phyloP scores from a whole-genome alignment of 2,888 invertebrate species.

The Calliopum simillimum region DNA sequence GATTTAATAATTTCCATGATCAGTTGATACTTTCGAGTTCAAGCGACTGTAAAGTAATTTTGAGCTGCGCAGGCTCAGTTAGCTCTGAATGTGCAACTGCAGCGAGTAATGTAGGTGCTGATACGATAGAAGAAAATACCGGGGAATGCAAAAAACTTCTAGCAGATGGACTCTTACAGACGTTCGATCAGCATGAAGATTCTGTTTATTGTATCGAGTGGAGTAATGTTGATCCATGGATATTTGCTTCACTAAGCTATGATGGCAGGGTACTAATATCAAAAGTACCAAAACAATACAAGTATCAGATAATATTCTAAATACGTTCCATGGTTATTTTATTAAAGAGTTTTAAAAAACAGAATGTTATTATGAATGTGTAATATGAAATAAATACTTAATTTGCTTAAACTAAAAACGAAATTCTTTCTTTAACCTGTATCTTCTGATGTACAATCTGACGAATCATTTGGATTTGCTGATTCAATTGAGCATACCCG shows the following conservation, averaged over 20 bases:
- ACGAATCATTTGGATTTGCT: slow-evolving; percentile 75
- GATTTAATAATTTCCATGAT: slow-evolving; percentile 97
- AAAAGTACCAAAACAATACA: slow-evolving; percentile 91
- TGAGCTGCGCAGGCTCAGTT: slow-evolving; percentile 88
- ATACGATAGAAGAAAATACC: not conserved
- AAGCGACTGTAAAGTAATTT: slow-evolving; percentile 91
- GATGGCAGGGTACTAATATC: slow-evolving; percentile 96
- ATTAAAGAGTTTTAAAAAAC: not conserved
- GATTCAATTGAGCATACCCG: slow-evolving; percentile 73
- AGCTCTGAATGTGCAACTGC: slow-evolving; percentile 77
- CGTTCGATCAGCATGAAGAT: slow-evolving; percentile 97
- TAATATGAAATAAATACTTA: not conserved
- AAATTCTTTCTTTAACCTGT: slow-evolving; percentile 60
- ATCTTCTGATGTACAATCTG: slow-evolving; percentile 74
- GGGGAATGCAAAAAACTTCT: slow-evolving; percentile 55
- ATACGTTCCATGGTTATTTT: not conserved
- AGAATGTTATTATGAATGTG: slow-evolving; percentile 24
- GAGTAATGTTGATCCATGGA: slow-evolving; percentile 98
- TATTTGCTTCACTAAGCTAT: slow-evolving; percentile 96
- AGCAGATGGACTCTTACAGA: slow-evolving; percentile 89
- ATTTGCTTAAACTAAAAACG: not conserved
- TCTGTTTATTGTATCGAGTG: slow-evolving; percentile 97
- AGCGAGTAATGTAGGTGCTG: not conserved
- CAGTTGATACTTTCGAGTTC: slow-evolving; percentile 94
- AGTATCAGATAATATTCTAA: slow-evolving; percentile 90